phyloP scores from a whole-genome alignment of 1,140 invertebrate species.

The Pseudomyrmex pallidus region DNA sequence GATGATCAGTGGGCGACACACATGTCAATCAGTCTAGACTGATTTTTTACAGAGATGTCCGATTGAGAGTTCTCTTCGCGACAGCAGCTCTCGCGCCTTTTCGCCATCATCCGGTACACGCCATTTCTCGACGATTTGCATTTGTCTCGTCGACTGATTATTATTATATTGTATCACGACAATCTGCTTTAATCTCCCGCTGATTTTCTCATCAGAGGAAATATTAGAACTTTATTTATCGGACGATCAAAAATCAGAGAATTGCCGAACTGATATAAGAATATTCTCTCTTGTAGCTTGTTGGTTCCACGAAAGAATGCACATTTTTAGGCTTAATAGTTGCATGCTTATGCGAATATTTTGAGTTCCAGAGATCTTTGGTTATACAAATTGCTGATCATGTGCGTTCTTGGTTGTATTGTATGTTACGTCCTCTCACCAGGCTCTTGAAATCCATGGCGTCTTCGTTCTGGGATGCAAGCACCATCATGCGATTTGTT shows the following conservation, averaged over 20 bases:
- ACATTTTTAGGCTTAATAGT: slow-evolving; percentile 50
- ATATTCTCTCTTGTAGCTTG: slow-evolving; percentile 10
- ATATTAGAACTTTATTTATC: slow-evolving; percentile 45
- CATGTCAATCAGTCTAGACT: neutral
- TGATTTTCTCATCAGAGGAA: slow-evolving; percentile 19
- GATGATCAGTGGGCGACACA: neutral
- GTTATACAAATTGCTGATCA: slow-evolving; percentile 51
- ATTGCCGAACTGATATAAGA: neutral
- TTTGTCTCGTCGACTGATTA: slow-evolving; percentile 34
- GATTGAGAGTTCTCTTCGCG: neutral
- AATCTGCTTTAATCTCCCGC: slow-evolving; percentile 27
- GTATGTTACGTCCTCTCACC: slow-evolving; percentile 35
- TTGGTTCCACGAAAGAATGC: slow-evolving; percentile 25
- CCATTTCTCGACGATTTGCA: slow-evolving; percentile 37
- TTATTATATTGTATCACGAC: slow-evolving; percentile 39
- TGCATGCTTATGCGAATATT: slow-evolving; percentile 51
- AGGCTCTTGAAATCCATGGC: slow-evolving; percentile 50
- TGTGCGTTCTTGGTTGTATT: slow-evolving; percentile 40
- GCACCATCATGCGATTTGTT: slow-evolving; percentile 51
- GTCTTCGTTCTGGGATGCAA: slow-evolving; percentile 60
- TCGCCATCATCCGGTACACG: slow-evolving; percentile 4
- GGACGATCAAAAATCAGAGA: neutral
- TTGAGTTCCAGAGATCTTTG: slow-evolving; percentile 57
- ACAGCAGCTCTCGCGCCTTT: slow-evolving; percentile 12
- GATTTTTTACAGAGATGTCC: neutral